Base-by-base conservation (phyloP, 2,797 vertebrate species). In the Sebastiscus albofasciatus region DNA sequence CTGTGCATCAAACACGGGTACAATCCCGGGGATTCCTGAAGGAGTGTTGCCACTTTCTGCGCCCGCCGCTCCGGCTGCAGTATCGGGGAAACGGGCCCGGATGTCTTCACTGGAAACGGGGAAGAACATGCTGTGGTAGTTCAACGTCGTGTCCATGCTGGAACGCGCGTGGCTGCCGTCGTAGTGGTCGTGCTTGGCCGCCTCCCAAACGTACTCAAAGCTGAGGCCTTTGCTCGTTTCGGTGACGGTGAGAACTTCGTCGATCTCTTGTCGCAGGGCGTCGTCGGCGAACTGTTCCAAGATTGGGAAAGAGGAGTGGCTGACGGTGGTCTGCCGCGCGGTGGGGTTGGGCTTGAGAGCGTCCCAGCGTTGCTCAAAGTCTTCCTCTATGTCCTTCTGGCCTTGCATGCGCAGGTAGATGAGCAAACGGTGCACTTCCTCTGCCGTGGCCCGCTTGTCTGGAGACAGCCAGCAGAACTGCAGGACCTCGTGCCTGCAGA, bases 191-290 rank as follows among this genome's bases (percentile, higher is more conserved):
- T 98, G 98, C 86, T 98, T 99, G 74, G 98, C 97, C 0, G 97
- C 97, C 89, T 99, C 99, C 99, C 99, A 99, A 46, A 99, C 95
- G 1, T 99, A 99, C 81, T 99, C 98, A 31, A 99, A 99, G 92
- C 97, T 99, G 75, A 99, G 97, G 5, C 99, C 99, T 59, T 97
- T 97, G 93, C 98, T 99, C 0, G 98, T 99, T 94, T 99, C 98
- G 0, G 99, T 99, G 65, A 99, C 97, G 0, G 98, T 99, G 52
- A 99, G 98, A 76, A 99, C 96, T 83, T 99, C 99, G 31, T 99
- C 99, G 85, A 99, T 96, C 90, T 99, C 99, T 4, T 97, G 96
- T 20, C 97, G 94, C 36, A 98, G 94, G 49, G 96, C 94, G 1
- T 98, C 98, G 4, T 98, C 96, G 0, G 95, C 92, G 49, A 99